These are phyloP conservation scores for Phortica okadai DNA, from an alignment of 2,888 invertebrate species.

Conservation along the genomic window DNA sequence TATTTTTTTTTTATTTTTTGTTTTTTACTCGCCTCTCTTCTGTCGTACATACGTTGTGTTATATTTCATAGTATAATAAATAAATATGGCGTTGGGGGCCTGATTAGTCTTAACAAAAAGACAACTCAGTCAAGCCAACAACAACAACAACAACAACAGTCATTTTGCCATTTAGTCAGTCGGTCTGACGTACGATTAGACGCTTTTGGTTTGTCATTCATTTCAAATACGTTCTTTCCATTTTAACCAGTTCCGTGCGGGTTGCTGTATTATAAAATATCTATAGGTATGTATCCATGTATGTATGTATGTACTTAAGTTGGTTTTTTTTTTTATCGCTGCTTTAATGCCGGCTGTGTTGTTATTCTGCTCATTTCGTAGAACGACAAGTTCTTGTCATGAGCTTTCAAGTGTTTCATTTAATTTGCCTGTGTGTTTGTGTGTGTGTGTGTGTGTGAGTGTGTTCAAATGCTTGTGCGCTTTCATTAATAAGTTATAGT, in stretches of 20 bases:
- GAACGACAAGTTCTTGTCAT: not conserved
- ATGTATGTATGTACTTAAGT: not conserved
- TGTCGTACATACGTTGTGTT: not conserved
- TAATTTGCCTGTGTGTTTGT: slow-evolving; percentile 38
- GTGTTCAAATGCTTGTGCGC: not conserved
- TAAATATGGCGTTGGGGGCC: not conserved
- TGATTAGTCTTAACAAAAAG: not conserved
- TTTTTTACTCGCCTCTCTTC: not conserved
- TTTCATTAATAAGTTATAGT: slow-evolving; percentile 28
- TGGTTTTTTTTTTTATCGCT: slow-evolving; percentile 4
- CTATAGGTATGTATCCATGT: not conserved
- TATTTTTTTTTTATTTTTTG: not conserved
- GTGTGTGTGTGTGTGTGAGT: slow-evolving; percentile 21
- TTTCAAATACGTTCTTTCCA: not conserved
- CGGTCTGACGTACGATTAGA: not conserved
- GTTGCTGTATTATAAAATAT: not conserved
- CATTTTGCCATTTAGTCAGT: not conserved
- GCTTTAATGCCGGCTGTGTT: slow-evolving; percentile 23
- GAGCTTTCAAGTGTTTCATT: slow-evolving; percentile 44
- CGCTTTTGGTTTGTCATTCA: slow-evolving; percentile 27
- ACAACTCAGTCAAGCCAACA: not conserved
- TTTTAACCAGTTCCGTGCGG: slow-evolving; percentile 22
- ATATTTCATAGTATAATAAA: not conserved
- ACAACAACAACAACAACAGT: not conserved
- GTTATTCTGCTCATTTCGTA: not conserved